These are phyloP conservation scores for Cosmorhoe ocellata DNA, from an alignment of 2,888 invertebrate genomes.

Conservation along the genomic window DNA sequence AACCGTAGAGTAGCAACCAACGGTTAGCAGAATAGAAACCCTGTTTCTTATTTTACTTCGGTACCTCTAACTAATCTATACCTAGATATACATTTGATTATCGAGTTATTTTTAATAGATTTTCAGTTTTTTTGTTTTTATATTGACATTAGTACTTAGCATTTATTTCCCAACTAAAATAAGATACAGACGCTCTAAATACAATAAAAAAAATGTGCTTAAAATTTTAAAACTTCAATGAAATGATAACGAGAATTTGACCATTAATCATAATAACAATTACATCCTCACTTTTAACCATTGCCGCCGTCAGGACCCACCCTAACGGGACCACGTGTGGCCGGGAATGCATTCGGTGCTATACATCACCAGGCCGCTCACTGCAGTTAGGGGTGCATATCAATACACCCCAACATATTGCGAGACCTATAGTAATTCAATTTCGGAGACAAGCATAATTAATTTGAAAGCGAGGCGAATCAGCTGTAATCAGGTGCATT, in stretches of 20 bases:
- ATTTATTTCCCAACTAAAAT: no score
- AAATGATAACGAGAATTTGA: neutral
- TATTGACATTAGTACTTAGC: no score
- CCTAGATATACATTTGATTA: no score
- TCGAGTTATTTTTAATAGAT: no score
- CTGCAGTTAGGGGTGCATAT: slow-evolving; percentile 47
- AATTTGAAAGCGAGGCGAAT: slow-evolving; percentile 38
- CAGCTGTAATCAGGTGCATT: slow-evolving; percentile 37
- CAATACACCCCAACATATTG: slow-evolving; percentile 49
- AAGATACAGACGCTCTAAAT: no score
- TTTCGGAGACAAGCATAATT: slow-evolving; percentile 43
- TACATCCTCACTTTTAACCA: slow-evolving; percentile 31
- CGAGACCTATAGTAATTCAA: slow-evolving; percentile 61
- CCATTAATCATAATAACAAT: slow-evolving; percentile 35
- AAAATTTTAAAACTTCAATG: no score
- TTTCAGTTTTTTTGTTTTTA: no score
- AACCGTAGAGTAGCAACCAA: no score
- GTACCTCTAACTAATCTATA: no score
- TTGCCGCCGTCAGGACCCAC: slow-evolving; percentile 30
- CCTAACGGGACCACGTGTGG: slow-evolving; percentile 62
- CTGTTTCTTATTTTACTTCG: no score
- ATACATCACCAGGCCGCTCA: slow-evolving; percentile 33
- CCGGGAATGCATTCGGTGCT: slow-evolving; percentile 54
- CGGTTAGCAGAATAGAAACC: no score
- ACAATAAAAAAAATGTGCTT: no score